Evolutionary conservation across 2,888 invertebrate genomes (phyloP), one percentile per base, ranked within the genome.

Genomic region (Leucoma salicis): DNA sequence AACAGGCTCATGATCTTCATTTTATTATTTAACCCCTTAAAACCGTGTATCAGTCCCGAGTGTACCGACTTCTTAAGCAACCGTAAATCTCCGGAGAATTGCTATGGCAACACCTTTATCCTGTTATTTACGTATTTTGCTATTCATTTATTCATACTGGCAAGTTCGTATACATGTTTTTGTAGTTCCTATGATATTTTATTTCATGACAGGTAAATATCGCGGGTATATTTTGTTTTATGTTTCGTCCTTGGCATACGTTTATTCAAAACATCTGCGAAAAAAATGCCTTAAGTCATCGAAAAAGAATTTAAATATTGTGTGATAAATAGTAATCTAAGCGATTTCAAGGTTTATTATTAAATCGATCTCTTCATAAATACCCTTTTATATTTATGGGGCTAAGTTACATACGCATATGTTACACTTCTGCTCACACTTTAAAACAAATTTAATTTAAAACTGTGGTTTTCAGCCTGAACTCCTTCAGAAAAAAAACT

Each of bases 71-170:
- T 8, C 21, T 21, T 21, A 21, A 21, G 8, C 8, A 21, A 8
- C 21, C 6, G 21, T 21, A 21, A 21, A 21, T 21, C 21, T 21
- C 21, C 21, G 7, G 21, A 27, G 11, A 27, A n/a, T 27, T 14
- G 21, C 21, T 8, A 16, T 36, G 31, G 32, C 12, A 36, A 36
- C 27, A 13, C 40, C 31, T 44, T 35, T 29, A 38, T 45, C 37
- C 32, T 18, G 34, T 42, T 57, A 44, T 56, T 51, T 46, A 42
- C 35, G 28, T 32, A 29, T 41, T 59, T 46, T 28, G 13, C 18
- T 36, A 31, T 40, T 60, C 31, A 48, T 52, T 46, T 60, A 57
- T 57, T 57, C 51, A 47, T 45, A 42, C 18, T 8, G n/a, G 39
- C 5, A 18, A 37, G 21, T 38, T n/a, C 12, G 18, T 50, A 47